Conservation (phyloP, 2,888 invertebrate genomes). For the Leptinotarsa tumamoca region DNA sequence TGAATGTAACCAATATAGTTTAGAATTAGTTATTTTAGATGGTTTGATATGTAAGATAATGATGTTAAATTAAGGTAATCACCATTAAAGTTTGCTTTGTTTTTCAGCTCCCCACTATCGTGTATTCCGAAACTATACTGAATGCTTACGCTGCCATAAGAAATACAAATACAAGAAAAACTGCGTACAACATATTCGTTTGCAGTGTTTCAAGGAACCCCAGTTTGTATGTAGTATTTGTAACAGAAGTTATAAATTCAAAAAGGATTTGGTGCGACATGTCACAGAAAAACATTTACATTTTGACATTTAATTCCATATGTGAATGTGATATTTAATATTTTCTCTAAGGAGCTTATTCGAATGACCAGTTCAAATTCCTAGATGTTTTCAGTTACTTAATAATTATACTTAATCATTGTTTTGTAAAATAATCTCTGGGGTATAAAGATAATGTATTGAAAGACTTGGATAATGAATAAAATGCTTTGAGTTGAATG, state of each 20-base stretch:
- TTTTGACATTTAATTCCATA: not conserved
- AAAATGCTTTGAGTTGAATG: not conserved
- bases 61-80: not conserved
- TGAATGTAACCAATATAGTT: too few species aligned
- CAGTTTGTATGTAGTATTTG: conserved; percentile 54
- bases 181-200: conserved; percentile 46
- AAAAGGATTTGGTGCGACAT: conserved; percentile 70
- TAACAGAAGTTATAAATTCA: conserved; percentile 69
- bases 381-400: not conserved
- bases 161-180: conserved; percentile 53
- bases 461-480: not conserved
- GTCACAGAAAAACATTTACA: conserved; percentile 36
- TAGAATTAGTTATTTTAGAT: too few species aligned
- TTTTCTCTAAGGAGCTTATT: too few species aligned
- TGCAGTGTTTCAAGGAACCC: conserved; percentile 51
- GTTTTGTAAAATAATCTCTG: not conserved
- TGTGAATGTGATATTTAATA: not conserved
- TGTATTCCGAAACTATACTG: conserved; percentile 19
- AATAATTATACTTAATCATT: not conserved
- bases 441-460: not conserved
- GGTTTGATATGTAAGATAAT: too few species aligned
- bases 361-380: too few species aligned
- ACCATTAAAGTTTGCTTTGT: conserved; percentile 4
- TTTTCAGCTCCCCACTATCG: conserved; percentile 29
- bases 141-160: conserved; percentile 55